Evolutionary conservation across 2,888 invertebrate genomes (phyloP), one percentile per base, ranked within the genome.

Genomic region (Catocala fraxini): DNA sequence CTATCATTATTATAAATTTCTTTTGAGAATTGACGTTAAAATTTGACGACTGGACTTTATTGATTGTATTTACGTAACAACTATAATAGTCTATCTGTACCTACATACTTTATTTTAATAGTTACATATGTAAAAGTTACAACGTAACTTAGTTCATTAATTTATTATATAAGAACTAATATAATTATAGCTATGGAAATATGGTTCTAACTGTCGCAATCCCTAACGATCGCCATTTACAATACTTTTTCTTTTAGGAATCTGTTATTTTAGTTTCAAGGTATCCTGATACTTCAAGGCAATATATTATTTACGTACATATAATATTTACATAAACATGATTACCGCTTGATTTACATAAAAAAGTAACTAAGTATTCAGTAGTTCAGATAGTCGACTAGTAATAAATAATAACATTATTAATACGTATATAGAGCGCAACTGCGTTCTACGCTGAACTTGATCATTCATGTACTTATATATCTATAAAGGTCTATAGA

Each of bases 1-100:
- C 43, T 53, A 12, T 1, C n/a, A 53, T 53, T 33, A 43, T 53
- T 53, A n/a, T 53, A 25, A 53, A 34, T 34, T 43, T 34, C 15
- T 15, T 52, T 33, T 33, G 11, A 6, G 9, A 25, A 42, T 33
- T 11, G 11, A 39, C 9, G 1, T 39, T 39, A 39, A 39, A 39
- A 39, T 42, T 11, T 11, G 11, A 42, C 42, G 42, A 10, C 42
- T 11, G 12, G 6, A 43, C 33, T 33, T 39, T 39, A 9, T 39
- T 9, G 35, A 39, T 39, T 39, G 6, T 39, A 6, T 39, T 39
- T 39, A 39, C 6, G 9, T 7, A 39, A 9, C 7, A 39, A 39
- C 6, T 39, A 39, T 39, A 25, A 25, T 25, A 25, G 25, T 25
- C 25, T 25, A 25, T 25, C 25, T 25, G 25, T 25, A 25, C 25